Conservation (phyloP, 2,888 invertebrate species). For the Yponomeuta cagnagella region DNA sequence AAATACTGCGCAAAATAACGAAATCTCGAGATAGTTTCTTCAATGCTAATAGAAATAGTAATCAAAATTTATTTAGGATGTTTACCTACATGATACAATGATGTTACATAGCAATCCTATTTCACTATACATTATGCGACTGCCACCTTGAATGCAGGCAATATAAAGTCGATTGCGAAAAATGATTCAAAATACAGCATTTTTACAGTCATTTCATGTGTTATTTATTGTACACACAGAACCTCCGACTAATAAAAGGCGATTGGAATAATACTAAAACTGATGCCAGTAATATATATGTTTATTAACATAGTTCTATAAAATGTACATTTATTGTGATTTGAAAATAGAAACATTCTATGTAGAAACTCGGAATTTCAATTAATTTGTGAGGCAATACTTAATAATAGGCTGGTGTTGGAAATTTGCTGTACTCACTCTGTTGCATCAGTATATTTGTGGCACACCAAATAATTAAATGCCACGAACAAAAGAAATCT, state of each 20-base stretch:
- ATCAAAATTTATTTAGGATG: not conserved
- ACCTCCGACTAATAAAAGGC: not conserved
- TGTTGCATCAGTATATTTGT: conserved; percentile 21
- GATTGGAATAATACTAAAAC: conserved; percentile 33
- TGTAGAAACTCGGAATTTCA: conserved; percentile 63
- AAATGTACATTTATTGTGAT: conserved; percentile 62
- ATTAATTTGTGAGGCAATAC: conserved; percentile 54
- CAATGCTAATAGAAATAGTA: no score
- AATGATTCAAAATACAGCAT: not conserved
- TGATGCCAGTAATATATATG: conserved; percentile 61
- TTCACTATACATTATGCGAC: not conserved
- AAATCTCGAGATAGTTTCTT: no score
- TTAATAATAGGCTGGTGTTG: conserved; percentile 53
- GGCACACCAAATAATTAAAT: conserved; percentile 47
- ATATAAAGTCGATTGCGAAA: not conserved
- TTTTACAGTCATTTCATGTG: not conserved
- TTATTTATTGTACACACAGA: not conserved
- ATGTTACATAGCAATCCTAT: no score
- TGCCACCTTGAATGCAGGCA: not conserved
- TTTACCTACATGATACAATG: not conserved
- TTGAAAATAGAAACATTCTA: conserved; percentile 69
- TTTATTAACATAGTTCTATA: conserved; percentile 74
- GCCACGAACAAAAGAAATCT: conserved; percentile 23
- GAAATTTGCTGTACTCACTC: conserved; percentile 30
- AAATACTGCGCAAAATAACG: not conserved